Percentiles rank a stretch among this genome's conserved stretches.
Conservation (phyloP, 2,888 invertebrate genomes). For the Apantesis nais region DNA sequence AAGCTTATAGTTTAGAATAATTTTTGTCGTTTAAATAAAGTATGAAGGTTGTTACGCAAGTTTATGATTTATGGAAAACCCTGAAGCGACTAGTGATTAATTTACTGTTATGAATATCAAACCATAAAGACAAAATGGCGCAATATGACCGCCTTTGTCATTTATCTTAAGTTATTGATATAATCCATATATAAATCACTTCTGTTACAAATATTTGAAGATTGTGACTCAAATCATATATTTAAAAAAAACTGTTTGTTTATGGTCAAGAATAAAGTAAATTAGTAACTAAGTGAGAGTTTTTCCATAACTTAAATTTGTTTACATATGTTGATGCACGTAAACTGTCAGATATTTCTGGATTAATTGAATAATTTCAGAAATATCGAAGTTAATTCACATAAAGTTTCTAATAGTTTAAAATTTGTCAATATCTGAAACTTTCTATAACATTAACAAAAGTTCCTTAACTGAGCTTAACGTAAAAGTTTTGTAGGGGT, state of each 20-base stretch:
- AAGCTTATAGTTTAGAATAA: background rate
- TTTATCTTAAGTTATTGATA: constrained; percentile 16
- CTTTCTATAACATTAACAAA: background rate
- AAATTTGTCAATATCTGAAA: background rate
- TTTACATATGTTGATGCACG: background rate
- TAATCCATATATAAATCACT: constrained; percentile 12
- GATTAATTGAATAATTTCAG: background rate
- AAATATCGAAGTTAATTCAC: background rate
- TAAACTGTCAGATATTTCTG: background rate
- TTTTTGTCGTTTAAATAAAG: constrained; percentile 14
- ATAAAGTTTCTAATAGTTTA: background rate
- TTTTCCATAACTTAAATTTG: background rate
- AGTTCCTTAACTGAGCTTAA: too few species aligned
- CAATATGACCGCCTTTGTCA: constrained; percentile 9
- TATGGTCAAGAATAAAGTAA: constrained; percentile 9
- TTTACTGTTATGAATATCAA: constrained; percentile 23
- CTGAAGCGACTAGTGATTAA: constrained; percentile 27
- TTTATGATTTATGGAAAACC: constrained; percentile 29
- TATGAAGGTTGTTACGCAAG: constrained; percentile 11
- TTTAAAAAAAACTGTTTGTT: constrained; percentile 11
- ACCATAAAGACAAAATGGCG: constrained; percentile 21
- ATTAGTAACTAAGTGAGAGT: constrained; percentile 2
- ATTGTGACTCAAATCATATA: constrained; percentile 8
- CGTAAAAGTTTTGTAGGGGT: background rate
- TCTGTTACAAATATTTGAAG: constrained; percentile 9